phyloP scores from a whole-genome alignment of 1,140 invertebrate genomes.

The Chrysomallon squamiferum region DNA sequence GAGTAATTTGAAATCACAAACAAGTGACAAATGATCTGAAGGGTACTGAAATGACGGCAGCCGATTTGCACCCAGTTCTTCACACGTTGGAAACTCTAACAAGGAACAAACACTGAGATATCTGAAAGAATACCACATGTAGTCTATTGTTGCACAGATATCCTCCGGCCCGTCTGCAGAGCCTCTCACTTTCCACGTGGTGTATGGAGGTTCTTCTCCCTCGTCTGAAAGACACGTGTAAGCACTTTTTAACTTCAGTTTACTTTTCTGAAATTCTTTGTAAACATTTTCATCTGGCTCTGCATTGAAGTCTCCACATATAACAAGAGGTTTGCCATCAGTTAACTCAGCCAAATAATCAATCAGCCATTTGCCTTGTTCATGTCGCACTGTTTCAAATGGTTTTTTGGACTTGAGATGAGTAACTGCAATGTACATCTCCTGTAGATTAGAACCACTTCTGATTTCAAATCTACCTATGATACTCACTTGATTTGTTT shows the following conservation, averaged over 20 bases:
- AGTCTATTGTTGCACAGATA: constrained; percentile 79
- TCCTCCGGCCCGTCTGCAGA: constrained; percentile 65
- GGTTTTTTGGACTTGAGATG: constrained; percentile 79
- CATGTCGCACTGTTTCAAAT: constrained; percentile 68
- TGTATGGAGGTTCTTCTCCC: constrained; percentile 72
- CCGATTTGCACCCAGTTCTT: constrained; percentile 73
- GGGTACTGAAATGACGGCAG: constrained; percentile 77
- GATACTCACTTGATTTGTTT: constrained; percentile 77
- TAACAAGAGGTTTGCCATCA: constrained; percentile 66
- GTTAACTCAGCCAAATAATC: constrained; percentile 68
- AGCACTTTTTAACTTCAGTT: constrained; percentile 55
- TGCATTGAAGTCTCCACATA: constrained; percentile 83
- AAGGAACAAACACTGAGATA: constrained; percentile 70
- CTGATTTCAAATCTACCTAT: constrained; percentile 56
- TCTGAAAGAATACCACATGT: constrained; percentile 75
- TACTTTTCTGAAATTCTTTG: constrained; percentile 33
- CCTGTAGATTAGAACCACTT: constrained; percentile 26
- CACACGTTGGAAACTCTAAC: constrained; percentile 71
- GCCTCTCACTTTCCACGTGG: constrained; percentile 79
- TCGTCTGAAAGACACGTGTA: constrained; percentile 44
- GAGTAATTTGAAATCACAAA: constrained; percentile 73
- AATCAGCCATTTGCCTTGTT: constrained; percentile 78
- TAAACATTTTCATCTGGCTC: constrained; percentile 79
- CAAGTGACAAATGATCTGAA: constrained; percentile 81
- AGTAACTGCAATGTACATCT: constrained; percentile 76